phyloP scores from a whole-genome alignment of 2,113 vertebrate species.

The Strigops habroptila region DNA sequence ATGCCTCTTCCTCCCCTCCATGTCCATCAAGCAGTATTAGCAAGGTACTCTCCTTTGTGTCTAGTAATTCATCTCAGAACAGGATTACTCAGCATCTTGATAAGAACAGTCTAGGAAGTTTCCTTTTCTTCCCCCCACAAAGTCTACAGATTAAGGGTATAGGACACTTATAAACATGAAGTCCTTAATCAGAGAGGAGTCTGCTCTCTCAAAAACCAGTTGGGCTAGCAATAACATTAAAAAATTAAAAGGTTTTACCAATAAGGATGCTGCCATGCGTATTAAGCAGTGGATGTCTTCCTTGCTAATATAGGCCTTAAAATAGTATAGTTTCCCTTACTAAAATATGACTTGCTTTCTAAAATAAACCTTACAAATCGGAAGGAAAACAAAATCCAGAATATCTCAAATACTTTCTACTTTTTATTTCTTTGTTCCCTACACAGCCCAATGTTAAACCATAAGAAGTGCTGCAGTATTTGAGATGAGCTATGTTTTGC shows the following conservation, averaged over 20 bases:
- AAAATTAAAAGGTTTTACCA: background rate
- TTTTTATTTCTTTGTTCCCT: background rate
- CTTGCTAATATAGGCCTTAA: background rate
- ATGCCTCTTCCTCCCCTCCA: background rate
- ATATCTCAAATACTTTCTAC: background rate
- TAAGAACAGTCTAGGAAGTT: background rate
- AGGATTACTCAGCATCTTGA: background rate
- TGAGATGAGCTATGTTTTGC: background rate
- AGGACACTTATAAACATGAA: background rate
- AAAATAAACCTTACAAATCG: background rate
- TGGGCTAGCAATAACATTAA: background rate
- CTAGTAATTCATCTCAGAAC: background rate
- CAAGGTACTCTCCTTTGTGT: background rate
- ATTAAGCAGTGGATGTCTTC: background rate
- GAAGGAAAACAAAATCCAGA: background rate
- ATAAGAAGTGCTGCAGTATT: background rate
- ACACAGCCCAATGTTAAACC: background rate
- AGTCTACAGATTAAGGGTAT: background rate
- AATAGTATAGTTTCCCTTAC: background rate
- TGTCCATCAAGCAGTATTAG: background rate
- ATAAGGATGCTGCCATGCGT: background rate
- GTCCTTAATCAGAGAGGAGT: background rate
- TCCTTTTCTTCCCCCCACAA: background rate
- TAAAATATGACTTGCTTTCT: background rate
- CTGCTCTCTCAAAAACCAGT: background rate